Base-by-base conservation (phyloP, 2,888 invertebrate species). In the Andrena trimmerana region DNA sequence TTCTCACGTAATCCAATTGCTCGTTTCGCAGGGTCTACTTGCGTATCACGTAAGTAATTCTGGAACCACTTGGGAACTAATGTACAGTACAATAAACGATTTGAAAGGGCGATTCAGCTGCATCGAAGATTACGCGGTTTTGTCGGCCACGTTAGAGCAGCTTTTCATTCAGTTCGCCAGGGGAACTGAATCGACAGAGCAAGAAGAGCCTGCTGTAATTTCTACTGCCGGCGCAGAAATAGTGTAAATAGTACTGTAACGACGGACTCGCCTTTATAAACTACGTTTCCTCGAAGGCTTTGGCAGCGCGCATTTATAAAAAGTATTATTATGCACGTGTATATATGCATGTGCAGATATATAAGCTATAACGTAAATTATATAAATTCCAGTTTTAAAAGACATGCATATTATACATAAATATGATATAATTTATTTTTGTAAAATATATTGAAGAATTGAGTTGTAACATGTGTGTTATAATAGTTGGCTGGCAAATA, bases 121-220 rank as follows among this genome's bases (percentile, higher is more conserved):
- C 52, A 91, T 94, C 66, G 92, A 94, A 31, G 94, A 94, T 86
- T 94, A 92, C 31, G 91, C 92, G 0, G 92, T 94, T 68, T 83
- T 93, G 52, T 94, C 94, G 4, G 92, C 94, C 13, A 94, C 93
- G 2, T 87, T 94, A 42, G 94, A 94, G 67, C 94, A 93, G 78
- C 83, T 94, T 48, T 94, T 94, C 68, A 90, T 94, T 59, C 92
- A 93, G 68, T 93, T 94, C 65, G 94, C 94, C 24, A 91, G 92
- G 68, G 89, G 91, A 54, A 86, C 88, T 8, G 89, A 89, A 74
- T 78, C 66, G 5, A 73, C 76, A 4, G 70, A 72, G 0, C 31
- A n/a, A 52, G 31, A 65, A 3, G 4, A 20, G 1, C 16, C 27
- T 31, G 27, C 29, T 27, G 27, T 7, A 52, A 33, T 63, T 20